These are phyloP conservation scores for Amaurobius ferox DNA, from an alignment of 2,888 invertebrate species.

Conservation along the genomic window DNA sequence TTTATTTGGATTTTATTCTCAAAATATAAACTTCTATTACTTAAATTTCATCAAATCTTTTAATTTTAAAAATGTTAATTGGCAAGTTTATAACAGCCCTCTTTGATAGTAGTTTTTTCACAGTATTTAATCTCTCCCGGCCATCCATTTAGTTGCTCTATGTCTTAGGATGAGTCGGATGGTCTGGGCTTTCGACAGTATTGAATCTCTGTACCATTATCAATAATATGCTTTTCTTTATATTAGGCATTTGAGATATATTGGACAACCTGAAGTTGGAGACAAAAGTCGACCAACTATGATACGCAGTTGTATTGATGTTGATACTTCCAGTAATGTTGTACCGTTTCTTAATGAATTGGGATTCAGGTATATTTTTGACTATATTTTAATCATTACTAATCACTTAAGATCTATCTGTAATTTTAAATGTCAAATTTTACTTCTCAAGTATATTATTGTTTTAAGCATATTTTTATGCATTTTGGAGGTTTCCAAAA, in stretches of 20 bases:
- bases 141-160: too few species aligned
- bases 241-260: conserved; percentile 93
- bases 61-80: too few species aligned
- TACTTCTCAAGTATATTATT: not conserved
- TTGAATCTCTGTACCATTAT: too few species aligned
- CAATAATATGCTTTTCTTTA: conserved; percentile 76
- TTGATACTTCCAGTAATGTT: conserved; percentile 92
- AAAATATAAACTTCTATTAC: too few species aligned
- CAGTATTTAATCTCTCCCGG: too few species aligned
- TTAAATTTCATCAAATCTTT: too few species aligned
- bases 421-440: not conserved
- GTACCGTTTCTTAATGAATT: conserved; percentile 94
- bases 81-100: too few species aligned
- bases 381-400: too few species aligned
- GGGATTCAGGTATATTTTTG: conserved; percentile 80
- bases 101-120: too few species aligned
- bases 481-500: not conserved
- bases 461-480: not conserved
- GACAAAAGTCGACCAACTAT: conserved; percentile 93
- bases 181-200: too few species aligned
- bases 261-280: conserved; percentile 91
- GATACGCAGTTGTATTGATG: conserved; percentile 89
- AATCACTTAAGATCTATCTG: not conserved
- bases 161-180: too few species aligned
- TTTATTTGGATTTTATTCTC: too few species aligned